A percentile compares a stretch with the other conserved stretches of the same genome.
Conservation (phyloP, 2,888 invertebrate species). For the Drosophila quinaria region DNA sequence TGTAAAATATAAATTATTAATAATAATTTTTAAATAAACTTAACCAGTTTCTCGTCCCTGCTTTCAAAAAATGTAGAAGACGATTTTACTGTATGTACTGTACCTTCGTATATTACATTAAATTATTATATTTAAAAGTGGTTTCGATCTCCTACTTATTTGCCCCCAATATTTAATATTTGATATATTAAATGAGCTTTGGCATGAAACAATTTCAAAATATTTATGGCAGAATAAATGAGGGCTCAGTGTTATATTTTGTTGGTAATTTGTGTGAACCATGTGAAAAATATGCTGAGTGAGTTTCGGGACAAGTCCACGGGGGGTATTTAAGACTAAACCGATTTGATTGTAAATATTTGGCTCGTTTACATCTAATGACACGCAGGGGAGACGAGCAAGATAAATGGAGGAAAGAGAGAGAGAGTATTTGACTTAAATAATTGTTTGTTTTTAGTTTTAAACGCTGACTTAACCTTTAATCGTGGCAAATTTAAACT, state of each 20-base stretch:
- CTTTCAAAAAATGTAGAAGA: too few relatives aligned
- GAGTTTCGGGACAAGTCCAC: constrained; percentile 37
- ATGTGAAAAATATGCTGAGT: constrained; percentile 18
- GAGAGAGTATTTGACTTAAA: neutral
- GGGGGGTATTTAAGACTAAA: constrained; percentile 59
- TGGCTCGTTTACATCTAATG: constrained; percentile 62
- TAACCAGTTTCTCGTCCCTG: too few relatives aligned
- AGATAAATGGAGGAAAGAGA: neutral
- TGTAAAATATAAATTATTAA: too few relatives aligned
- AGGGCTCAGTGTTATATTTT: neutral
- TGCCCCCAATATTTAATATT: neutral
- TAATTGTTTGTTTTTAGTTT: neutral
- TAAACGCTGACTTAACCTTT: constrained; percentile 29
- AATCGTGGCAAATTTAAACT: constrained; percentile 44
- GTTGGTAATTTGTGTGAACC: constrained; percentile 19
- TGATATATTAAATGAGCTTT: constrained; percentile 3
- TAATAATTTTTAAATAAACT: too few relatives aligned
- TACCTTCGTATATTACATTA: too few relatives aligned
- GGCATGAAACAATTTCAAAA: constrained; percentile 8
- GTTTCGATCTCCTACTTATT: neutral
- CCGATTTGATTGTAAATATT: constrained; percentile 64
- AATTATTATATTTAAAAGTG: too few relatives aligned
- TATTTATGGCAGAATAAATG: constrained; percentile 11
- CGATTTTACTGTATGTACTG: too few relatives aligned
- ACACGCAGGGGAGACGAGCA: constrained; percentile 50